A percentile compares a stretch with the other conserved stretches of the same genome.
Evolutionary conservation across 2,888 invertebrate genomes (phyloP).

Genomic region (Odontothrips loti): DNA sequence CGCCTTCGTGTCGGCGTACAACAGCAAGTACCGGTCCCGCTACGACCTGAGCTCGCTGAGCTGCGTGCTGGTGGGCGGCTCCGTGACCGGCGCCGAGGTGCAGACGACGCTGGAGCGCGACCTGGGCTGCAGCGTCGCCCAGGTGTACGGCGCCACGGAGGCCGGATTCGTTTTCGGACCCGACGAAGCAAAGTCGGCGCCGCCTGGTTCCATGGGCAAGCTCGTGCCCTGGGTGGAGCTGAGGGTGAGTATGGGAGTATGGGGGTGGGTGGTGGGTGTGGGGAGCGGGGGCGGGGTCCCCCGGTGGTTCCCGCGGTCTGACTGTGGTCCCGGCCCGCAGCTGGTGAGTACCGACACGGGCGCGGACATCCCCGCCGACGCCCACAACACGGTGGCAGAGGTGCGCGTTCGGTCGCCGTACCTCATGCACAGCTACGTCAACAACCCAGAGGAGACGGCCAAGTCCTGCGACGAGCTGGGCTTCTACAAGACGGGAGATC

Average conservation of each 20-base stretch:
- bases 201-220: neutral
- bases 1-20: neutral
- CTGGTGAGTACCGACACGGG: neutral
- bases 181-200: neutral
- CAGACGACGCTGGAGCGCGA: neutral
- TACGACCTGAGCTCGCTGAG: neutral
- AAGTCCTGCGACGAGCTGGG: neutral
- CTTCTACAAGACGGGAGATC: conserved; percentile 6
- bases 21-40: neutral
- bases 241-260: conserved; percentile 9
- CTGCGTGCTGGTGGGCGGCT: neutral
- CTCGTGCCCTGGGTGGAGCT: neutral
- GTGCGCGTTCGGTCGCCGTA: neutral
- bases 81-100: neutral
- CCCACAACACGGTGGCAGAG: neutral
- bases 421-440: neutral
- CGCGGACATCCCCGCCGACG: neutral
- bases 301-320: neutral
- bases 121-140: neutral
- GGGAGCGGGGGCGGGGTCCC: neutral
- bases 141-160: conserved; percentile 14
- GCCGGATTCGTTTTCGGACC: conserved; percentile 1
- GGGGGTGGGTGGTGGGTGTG: too few species aligned
- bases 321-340: neutral
- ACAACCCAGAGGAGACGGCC: conserved; percentile 12